Evolutionary conservation across 2,888 invertebrate species (phyloP).

Genomic region (Melangyna quadrimaculata): DNA sequence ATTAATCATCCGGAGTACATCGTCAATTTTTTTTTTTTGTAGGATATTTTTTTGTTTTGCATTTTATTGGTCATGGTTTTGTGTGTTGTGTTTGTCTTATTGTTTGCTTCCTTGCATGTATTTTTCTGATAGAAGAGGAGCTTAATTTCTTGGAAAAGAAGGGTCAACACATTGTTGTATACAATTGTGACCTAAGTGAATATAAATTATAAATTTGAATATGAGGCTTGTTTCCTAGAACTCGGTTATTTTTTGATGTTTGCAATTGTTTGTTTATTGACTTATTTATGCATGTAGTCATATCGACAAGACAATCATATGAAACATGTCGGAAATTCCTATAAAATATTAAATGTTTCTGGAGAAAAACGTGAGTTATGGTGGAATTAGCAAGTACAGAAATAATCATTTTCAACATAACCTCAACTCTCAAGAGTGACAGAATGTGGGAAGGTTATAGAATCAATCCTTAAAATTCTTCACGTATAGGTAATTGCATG

Average conservation of each 20-base stretch:
- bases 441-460: too few species aligned
- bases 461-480: too few species aligned
- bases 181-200: neutral
- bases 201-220: too few species aligned
- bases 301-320: neutral
- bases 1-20: constrained; percentile 59
- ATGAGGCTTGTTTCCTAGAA: neutral
- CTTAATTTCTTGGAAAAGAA: constrained; percentile 43
- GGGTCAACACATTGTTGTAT: constrained; percentile 17
- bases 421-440: too few species aligned
- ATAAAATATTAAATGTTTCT: too few species aligned
- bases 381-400: too few species aligned
- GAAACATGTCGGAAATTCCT: too few species aligned
- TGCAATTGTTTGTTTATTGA: neutral
- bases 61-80: constrained; percentile 17
- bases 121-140: neutral
- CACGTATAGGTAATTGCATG: too few species aligned
- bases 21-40: neutral
- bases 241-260: neutral
- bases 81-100: neutral
- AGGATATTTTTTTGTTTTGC: constrained; percentile 24
- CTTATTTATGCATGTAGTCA: neutral
- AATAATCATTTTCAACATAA: too few species aligned
- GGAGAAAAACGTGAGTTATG: too few species aligned
- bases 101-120: neutral